phyloP scores from a whole-genome alignment of 2,888 invertebrate species.

The Carcina quercana region DNA sequence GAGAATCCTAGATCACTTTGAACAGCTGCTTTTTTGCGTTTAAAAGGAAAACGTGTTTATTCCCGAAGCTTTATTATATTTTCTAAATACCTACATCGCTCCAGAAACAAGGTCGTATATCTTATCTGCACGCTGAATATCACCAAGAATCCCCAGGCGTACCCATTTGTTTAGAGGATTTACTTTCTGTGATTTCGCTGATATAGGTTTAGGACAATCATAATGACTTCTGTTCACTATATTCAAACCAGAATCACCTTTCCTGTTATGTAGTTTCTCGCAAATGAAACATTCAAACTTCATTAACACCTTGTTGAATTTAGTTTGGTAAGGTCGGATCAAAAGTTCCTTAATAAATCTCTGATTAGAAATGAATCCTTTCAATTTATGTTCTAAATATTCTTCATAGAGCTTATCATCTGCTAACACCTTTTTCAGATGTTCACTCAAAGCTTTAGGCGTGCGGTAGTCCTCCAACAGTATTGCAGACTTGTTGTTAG shows the following conservation, averaged over 20 bases:
- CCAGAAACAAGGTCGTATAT: too few species aligned
- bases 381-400: slow-evolving; percentile 80
- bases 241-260: slow-evolving; percentile 22
- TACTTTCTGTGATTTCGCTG: slow-evolving; percentile 43
- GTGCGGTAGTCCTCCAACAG: slow-evolving; percentile 78
- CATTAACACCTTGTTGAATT: slow-evolving; percentile 60
- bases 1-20: too few species aligned
- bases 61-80: too few species aligned
- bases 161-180: slow-evolving; percentile 55
- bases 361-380: slow-evolving; percentile 60
- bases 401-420: slow-evolving; percentile 78
- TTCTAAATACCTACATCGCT: too few species aligned
- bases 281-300: slow-evolving; percentile 85
- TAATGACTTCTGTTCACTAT: slow-evolving; percentile 59
- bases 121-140: too few species aligned
- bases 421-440: slow-evolving; percentile 68
- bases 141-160: slow-evolving; percentile 42
- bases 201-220: slow-evolving; percentile 65
- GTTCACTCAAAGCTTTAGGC: slow-evolving; percentile 75
- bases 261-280: slow-evolving; percentile 53
- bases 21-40: too few species aligned
- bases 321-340: slow-evolving; percentile 50
- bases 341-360: slow-evolving; percentile 59
- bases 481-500: slow-evolving; percentile 82
- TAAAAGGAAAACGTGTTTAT: too few species aligned